phyloP scores from a whole-genome alignment of 2,888 invertebrate genomes.

The Lasioglossum pauxillum region DNA sequence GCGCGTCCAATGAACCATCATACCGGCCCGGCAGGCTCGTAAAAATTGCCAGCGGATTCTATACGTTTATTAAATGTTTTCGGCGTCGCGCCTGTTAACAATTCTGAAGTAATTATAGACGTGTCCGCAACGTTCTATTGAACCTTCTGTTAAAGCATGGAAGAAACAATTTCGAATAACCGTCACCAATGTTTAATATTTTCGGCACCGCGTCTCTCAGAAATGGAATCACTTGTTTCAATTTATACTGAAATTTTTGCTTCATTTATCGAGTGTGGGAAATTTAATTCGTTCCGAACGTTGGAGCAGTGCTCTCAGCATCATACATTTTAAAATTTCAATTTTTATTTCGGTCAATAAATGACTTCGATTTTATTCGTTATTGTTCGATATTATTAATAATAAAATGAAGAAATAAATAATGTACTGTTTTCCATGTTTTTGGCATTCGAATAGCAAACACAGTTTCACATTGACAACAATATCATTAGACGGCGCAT shows the following conservation, averaged over 20 bases:
- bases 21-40: background rate
- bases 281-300: too few species aligned
- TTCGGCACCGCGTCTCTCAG: too few species aligned
- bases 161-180: background rate
- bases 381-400: too few species aligned
- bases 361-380: background rate
- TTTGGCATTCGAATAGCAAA: background rate
- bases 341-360: background rate
- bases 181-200: too few species aligned
- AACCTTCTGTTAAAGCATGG: background rate
- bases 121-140: background rate
- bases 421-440: background rate
- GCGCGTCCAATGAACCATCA: conserved; percentile 6
- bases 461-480: background rate
- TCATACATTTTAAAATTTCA: background rate
- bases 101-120: background rate
- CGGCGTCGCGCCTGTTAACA: background rate
- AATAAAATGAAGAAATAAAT: too few species aligned
- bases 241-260: too few species aligned
- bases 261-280: background rate
- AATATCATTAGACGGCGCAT: background rate
- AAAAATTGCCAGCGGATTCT: background rate
- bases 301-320: too few species aligned
- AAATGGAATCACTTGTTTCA: too few species aligned
- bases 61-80: background rate